Percentiles rank a stretch among this genome's conserved stretches.
Conservation (phyloP, 1,140 invertebrate genomes). For the Conus betulinus region DNA sequence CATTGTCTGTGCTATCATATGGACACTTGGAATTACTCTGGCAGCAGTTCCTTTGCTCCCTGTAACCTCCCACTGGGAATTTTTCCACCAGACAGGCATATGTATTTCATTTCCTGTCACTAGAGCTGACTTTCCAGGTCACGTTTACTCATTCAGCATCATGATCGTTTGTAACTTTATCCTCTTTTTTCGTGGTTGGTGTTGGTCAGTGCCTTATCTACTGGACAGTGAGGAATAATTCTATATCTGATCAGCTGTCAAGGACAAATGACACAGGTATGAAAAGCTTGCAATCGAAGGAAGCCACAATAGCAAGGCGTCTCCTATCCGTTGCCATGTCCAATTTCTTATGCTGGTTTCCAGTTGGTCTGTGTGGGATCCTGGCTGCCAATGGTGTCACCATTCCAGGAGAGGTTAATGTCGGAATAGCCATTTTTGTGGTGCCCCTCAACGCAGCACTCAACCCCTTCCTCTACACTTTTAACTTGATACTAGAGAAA, state of each 20-base stretch:
- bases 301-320: not conserved
- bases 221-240: not conserved
- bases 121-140: not conserved
- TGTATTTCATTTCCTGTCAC: not conserved
- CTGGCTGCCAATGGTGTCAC: not conserved
- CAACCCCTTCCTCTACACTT: not conserved
- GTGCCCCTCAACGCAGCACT: not conserved
- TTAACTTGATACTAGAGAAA: not conserved
- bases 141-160: not conserved
- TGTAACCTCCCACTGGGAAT: constrained; percentile 2
- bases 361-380: not conserved
- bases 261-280: too few relatives aligned
- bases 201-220: not conserved
- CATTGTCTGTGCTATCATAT: not conserved
- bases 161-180: not conserved
- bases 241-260: not conserved
- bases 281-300: not conserved
- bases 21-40: not conserved
- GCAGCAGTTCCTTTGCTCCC: not conserved
- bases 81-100: constrained; percentile 3
- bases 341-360: constrained; percentile 6
- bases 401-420: not conserved
- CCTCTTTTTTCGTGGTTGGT: not conserved
- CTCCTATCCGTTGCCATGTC: not conserved
- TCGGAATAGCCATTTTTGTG: not conserved